Base-by-base conservation (phyloP, 2,888 invertebrate genomes). In the Dichetophora obliterata region DNA sequence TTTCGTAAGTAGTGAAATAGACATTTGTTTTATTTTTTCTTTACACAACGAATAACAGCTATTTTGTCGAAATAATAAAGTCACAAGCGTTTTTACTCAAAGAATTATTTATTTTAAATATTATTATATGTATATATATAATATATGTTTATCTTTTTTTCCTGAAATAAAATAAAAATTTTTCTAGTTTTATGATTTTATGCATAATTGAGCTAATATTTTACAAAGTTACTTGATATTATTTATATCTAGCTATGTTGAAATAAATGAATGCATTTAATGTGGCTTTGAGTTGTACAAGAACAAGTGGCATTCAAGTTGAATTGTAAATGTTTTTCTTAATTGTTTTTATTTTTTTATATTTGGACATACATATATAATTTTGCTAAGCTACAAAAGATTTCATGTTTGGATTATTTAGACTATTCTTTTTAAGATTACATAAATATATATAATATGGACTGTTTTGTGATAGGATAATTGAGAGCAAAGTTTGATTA, bases 41-140 rank as follows among this genome's bases (percentile, higher is more conserved):
- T 43, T 11, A 43, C 43, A 59, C 57, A 59, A 59, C 19, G 14
- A 24, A 24, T 24, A 59, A 22, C 24, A 43, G 19, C 22, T 19
- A 37, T 19, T 65, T 27, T 43, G 68, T 54, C 54, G 37, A 78
- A 80, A 79, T 77, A 84, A 83, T 81, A 84, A 85, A 86, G 83
- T 87, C 86, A 88, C 89, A 89, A 89, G 89, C 89, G 89, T 89
- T 89, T 89, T 89, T 89, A 89, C 86, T 88, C 89, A 89, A 89
- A 89, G 89, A 88, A 88, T 86, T 84, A 76, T 76, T 71, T 77
- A 74, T 73, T 73, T 69, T 66, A 16, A 27, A 71, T 11, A 22
- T 73, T 57, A 57, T 48, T 14, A 27, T 54, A 73, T 16, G 48
- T 22, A 71, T 54, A 27, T 75, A 61, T 63, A 52, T 43, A 50